A percentile compares a stretch with the other conserved stretches of the same genome.
Evolutionary conservation across 30 jellyfish, hydroid and myxozoan species (phyloP).

Genomic region (Mastigias papua): DNA sequence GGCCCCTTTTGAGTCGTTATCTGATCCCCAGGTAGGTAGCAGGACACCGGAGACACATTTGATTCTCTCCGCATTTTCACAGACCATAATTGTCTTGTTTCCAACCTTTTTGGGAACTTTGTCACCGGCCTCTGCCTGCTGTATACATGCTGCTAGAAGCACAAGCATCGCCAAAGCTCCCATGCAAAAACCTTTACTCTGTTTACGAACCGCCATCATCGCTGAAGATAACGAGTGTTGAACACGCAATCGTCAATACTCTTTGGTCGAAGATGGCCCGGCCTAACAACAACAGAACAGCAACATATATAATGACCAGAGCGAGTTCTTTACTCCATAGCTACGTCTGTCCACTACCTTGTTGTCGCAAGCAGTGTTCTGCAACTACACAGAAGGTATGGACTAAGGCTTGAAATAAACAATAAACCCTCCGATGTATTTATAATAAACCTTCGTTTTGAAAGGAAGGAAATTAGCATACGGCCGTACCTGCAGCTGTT

Average conservation of each 20-base stretch:
- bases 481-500: slow-evolving; percentile 86
- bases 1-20: slow-evolving; percentile 73
- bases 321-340: slow-evolving; percentile 43
- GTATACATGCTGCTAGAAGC: slow-evolving; percentile 15
- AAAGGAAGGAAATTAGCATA: slow-evolving; percentile 84
- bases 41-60: slow-evolving; percentile 86
- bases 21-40: slow-evolving; percentile 92
- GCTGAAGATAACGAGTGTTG: slow-evolving; percentile 2
- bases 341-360: slow-evolving; percentile 19
- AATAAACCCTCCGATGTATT: slow-evolving; percentile 80
- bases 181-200: slow-evolving; percentile 12
- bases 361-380: slow-evolving; percentile 35
- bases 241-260: slow-evolving; percentile 14
- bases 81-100: slow-evolving; percentile 55
- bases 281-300: slow-evolving; percentile 63
- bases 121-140: slow-evolving; percentile 46
- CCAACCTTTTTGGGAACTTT: slow-evolving; percentile 41
- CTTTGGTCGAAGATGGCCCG: slow-evolving; percentile 42
- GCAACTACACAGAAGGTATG: slow-evolving; percentile 85
- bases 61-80: slow-evolving; percentile 80
- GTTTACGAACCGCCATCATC: slow-evolving; percentile 35
- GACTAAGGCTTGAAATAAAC: slow-evolving; percentile 81
- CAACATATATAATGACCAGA: slow-evolving; percentile 29
- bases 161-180: slow-evolving; percentile 22
- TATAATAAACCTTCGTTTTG: slow-evolving; percentile 83